Evolutionary conservation across 2,113 vertebrate genomes (phyloP).

Genomic region (Myotis yumanensis): DNA sequence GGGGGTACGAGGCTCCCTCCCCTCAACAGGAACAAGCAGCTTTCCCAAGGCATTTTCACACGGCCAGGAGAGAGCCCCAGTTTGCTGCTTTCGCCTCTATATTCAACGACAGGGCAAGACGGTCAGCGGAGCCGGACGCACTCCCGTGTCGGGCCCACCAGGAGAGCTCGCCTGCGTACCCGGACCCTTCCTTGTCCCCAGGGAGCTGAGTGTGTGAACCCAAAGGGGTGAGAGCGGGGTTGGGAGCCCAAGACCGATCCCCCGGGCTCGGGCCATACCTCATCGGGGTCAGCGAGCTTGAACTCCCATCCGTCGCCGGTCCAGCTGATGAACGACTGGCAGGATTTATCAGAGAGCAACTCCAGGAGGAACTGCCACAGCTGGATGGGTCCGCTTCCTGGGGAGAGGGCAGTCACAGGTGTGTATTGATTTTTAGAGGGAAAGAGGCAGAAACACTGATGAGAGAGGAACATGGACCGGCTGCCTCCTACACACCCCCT

Average conservation of each 20-base stretch:
- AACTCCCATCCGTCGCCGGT: constrained; percentile 95
- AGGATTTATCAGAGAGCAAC: constrained; percentile 91
- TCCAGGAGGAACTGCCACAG: constrained; percentile 94
- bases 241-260: not conserved
- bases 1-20: fast-evolving
- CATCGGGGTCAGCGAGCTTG: constrained; percentile 92
- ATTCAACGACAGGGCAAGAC: not conserved
- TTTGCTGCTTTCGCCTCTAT: fast-evolving
- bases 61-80: not conserved
- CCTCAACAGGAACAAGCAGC: fast-evolving
- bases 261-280: constrained; percentile 80
- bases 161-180: too few relatives aligned
- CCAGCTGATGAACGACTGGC: constrained; percentile 93
- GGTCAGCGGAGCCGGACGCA: fast-evolving
- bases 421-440: not conserved
- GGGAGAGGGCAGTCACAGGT: fast-evolving
- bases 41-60: not conserved
- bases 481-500: too few relatives aligned
- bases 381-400: constrained; percentile 94
- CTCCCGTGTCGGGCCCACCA: fast-evolving
- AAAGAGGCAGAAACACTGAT: too few relatives aligned
- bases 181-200: fast-evolving
- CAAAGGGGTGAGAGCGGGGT: fast-evolving
- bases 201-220: fast-evolving
- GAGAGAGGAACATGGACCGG: too few relatives aligned